A percentile compares a stretch with the other conserved stretches of the same genome.
phyloP scores from a whole-genome alignment of 2,797 vertebrate genomes.

The Hapalemur alaotrensis region DNA sequence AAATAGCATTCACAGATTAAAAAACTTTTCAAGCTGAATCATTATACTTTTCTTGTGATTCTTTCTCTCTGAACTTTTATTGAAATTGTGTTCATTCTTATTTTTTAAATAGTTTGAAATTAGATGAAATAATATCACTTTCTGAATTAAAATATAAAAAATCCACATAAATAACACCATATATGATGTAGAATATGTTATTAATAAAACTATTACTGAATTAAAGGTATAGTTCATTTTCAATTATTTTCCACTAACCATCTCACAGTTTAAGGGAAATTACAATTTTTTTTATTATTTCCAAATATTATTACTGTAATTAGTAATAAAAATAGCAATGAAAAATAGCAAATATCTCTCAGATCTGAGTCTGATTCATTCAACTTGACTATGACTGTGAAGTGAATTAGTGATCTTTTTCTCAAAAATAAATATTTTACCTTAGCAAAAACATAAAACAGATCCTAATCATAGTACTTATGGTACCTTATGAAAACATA shows the following conservation, averaged over 20 bases:
- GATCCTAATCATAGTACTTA: constrained; percentile 60
- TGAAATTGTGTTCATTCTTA: constrained; percentile 40
- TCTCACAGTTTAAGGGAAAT: constrained; percentile 46
- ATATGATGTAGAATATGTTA: neutral
- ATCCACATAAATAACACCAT: constrained; percentile 40
- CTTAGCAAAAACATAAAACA: constrained; percentile 54
- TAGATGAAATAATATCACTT: constrained; percentile 31
- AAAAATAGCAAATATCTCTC: constrained; percentile 43
- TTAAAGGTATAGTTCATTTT: constrained; percentile 66
- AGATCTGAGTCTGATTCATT: neutral
- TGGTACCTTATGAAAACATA: constrained; percentile 56
- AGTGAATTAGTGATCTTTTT: constrained; percentile 33
- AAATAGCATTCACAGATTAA: neutral
- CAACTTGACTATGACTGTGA: constrained; percentile 22
- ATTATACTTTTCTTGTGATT: constrained; percentile 41
- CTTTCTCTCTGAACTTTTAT: constrained; percentile 50
- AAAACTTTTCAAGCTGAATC: neutral
- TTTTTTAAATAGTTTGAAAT: constrained; percentile 47
- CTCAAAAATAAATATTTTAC: constrained; percentile 56
- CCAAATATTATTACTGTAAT: constrained; percentile 48
- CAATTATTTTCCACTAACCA: constrained; percentile 49
- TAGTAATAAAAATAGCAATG: constrained; percentile 27
- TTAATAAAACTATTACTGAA: neutral
- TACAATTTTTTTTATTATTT: constrained; percentile 61
- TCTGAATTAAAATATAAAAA: constrained; percentile 57